Base-by-base conservation (phyloP, 2,888 invertebrate genomes). In the Papilio protenor region DNA sequence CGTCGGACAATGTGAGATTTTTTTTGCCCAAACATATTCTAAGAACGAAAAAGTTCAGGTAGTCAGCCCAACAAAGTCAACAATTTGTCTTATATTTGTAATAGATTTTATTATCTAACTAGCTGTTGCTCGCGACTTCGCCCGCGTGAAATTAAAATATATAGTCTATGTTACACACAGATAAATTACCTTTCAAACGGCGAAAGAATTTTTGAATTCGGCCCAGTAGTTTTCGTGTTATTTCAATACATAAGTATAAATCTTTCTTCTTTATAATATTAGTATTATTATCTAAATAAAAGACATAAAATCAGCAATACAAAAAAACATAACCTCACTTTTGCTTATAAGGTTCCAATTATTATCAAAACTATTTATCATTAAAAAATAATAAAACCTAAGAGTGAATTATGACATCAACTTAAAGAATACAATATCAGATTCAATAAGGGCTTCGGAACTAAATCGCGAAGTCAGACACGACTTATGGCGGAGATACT, bases 11-110 rank as follows among this genome's bases (percentile, higher is more conserved):
- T 89, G 87, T 87, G 89, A 90, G 88, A 77, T 82, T 88, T 91
- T 93, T 83, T 84, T 87, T 92, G 92, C 89, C 86, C 87, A 79
- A 81, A 81, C 79, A 83, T 82, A 82, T 93, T 93, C 92, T 88
- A 79, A 85, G 93, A 93, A 93, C 84, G 81, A 83, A 84, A 83
- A 82, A 83, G 83, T 85, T 89, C 94, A 94, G 94, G 94, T 94
- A 94, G 91, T 85, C 81, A 82, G 14, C 10, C n/a, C n/a, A 86
- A 85, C 90, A 87, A 89, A 87, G 84, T 79, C 81, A 81, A 86
- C 85, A 84, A 84, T 82, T 83, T 79, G 83, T 81, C 79, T 82
- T 79, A 79, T 80, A 81, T n/a, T n/a, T n/a, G 83, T 81, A 80
- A 84, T 66, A 66, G 10, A 12, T n/a, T n/a, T n/a, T n/a, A n/a